A percentile compares a stretch with the other conserved stretches of the same genome.
phyloP scores from a whole-genome alignment of 2,113 vertebrate genomes.

The Oostethus manadensis region DNA sequence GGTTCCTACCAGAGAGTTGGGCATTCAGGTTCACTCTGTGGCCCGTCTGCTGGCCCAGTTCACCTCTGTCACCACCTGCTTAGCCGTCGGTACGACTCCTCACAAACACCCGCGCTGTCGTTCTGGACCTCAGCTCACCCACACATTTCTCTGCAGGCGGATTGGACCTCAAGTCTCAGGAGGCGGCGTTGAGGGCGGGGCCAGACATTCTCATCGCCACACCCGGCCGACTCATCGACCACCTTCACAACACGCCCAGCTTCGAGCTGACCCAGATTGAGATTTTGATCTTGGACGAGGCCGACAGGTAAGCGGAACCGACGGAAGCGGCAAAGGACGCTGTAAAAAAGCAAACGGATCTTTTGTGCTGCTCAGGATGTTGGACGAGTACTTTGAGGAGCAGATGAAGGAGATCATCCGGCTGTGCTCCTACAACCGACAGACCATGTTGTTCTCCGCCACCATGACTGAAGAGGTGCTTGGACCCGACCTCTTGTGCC shows the following conservation, averaged over 20 bases:
- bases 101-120: neutral
- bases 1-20: slow-evolving; percentile 92
- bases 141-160: slow-evolving; percentile 74
- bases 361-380: slow-evolving; percentile 75
- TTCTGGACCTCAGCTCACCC: neutral
- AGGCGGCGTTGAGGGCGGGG: slow-evolving; percentile 82
- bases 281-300: slow-evolving; percentile 94
- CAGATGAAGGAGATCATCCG: slow-evolving; percentile 99
- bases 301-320: slow-evolving; percentile 74
- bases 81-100: slow-evolving; percentile 84
- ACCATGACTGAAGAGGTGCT: slow-evolving; percentile 95
- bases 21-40: slow-evolving; percentile 94
- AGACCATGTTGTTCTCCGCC: slow-evolving; percentile 97
- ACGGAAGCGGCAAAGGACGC: neutral
- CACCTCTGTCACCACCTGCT: slow-evolving; percentile 82
- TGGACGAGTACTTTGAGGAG: slow-evolving; percentile 98
- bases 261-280: slow-evolving; percentile 90
- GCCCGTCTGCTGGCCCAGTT: slow-evolving; percentile 90
- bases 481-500: too few species aligned
- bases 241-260: slow-evolving; percentile 94
- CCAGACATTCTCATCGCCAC: slow-evolving; percentile 95
- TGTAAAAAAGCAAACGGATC: neutral
- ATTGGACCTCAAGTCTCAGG: slow-evolving; percentile 92
- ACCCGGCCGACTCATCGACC: slow-evolving; percentile 91
- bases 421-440: slow-evolving; percentile 86